These are phyloP conservation scores for Sciaenops ocellatus DNA, from an alignment of 2,797 vertebrate species.

Conservation along the genomic window DNA sequence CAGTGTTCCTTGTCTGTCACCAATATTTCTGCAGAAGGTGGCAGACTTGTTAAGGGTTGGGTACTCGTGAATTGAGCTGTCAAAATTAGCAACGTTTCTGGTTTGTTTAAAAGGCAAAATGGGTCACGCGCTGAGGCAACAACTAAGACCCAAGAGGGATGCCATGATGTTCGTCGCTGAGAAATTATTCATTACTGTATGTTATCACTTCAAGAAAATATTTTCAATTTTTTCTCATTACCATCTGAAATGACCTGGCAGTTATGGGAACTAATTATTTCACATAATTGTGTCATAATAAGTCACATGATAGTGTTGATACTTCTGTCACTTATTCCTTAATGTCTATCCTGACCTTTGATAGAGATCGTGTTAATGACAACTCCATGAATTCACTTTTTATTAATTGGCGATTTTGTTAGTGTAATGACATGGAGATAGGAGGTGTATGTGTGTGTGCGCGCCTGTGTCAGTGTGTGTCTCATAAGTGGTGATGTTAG, in stretches of 20 bases:
- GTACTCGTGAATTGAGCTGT: slow-evolving; percentile 74
- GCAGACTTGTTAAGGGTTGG: slow-evolving; percentile 74
- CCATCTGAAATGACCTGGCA: slow-evolving; percentile 58
- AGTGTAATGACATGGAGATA: slow-evolving; percentile 73
- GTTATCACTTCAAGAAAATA: slow-evolving; percentile 65
- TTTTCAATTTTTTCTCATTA: slow-evolving; percentile 65
- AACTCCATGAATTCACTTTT: slow-evolving; percentile 67
- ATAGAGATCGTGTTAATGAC: slow-evolving; percentile 66
- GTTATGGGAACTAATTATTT: slow-evolving; percentile 71
- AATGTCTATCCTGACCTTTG: slow-evolving; percentile 72
- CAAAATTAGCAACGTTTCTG: slow-evolving; percentile 77
- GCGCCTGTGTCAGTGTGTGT: slow-evolving; percentile 40
- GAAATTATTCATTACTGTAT: slow-evolving; percentile 67
- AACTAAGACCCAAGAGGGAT: slow-evolving; percentile 71
- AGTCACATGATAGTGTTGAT: slow-evolving; percentile 69
- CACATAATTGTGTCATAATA: slow-evolving; percentile 64
- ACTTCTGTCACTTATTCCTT: slow-evolving; percentile 70
- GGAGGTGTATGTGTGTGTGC: slow-evolving; percentile 48
- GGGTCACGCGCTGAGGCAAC: slow-evolving; percentile 68
- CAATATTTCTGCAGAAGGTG: slow-evolving; percentile 73
- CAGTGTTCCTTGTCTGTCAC: slow-evolving; percentile 72
- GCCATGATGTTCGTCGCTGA: slow-evolving; percentile 39
- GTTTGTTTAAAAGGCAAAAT: slow-evolving; percentile 70
- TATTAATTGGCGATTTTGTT: slow-evolving; percentile 75
- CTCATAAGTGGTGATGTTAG: slow-evolving; percentile 72